Base-by-base conservation (phyloP, 2,113 vertebrate genomes). In the Rhinogobius similis region DNA sequence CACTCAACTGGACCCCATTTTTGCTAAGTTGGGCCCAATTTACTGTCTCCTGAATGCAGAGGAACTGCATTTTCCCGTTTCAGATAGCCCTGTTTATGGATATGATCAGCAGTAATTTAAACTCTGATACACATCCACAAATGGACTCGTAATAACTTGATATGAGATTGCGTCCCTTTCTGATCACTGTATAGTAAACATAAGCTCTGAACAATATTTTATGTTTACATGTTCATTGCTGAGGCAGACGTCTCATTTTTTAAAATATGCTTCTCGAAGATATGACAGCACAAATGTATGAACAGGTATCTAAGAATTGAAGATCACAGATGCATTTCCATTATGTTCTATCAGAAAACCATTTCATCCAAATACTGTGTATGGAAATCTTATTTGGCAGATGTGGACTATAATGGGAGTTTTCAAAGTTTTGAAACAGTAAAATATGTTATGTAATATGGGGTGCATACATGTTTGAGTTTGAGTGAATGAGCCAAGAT, bases 1-100 rank as follows among this genome's bases (percentile, higher is more conserved):
- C 48, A 38, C 71, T 46, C 64, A 23, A 59, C 71, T 75, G 72
- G 43, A 78, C 61, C 76, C 81, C 81, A 78, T 80, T 78, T 56
- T 62, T 27, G 76, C 67, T 76, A 62, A 16, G 20, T 83, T 85
- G 46, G 65, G n/a, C 0, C 50, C 44, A 56, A 46, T 56, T 38
- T 26, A 32, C 8, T 44, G 69, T 62, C 46, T 13, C 21, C 23
- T 26, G 11, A 55, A 26, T 26, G 52, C 5, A 5, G 23, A 14
- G 23, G 4, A 23, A 26, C 14, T 14, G 11, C 70, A 68, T 24
- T 1, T 0, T 38, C 20, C 44, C 52, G 5, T 10, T 62, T 67
- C 21, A 39, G 46, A 46, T 38, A 58, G 24, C 24, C 14, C 41
- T 46, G 58, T 46, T 66, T 58, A 65, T 64, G 38, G 29, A 20